phyloP scores from a whole-genome alignment of 2,113 vertebrate species.

The Hemiprocne comata region DNA sequence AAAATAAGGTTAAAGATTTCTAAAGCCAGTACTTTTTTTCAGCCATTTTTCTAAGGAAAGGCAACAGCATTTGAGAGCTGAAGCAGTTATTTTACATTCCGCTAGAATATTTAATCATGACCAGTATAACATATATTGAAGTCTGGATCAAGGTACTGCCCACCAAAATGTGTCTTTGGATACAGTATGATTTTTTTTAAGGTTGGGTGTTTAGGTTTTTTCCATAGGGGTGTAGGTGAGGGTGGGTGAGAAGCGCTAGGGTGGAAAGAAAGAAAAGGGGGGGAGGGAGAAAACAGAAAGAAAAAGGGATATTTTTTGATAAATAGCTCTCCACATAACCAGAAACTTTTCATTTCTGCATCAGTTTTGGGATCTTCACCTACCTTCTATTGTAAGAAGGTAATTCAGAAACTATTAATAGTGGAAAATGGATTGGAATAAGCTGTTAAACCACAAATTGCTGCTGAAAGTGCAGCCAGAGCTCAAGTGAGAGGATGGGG shows the following conservation, averaged over 20 bases:
- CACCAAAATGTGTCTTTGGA: not conserved
- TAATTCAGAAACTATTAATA: not conserved
- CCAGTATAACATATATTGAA: not conserved
- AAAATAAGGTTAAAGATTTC: not conserved
- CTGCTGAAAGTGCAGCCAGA: not conserved
- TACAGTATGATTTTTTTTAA: not conserved
- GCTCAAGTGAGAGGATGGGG: not conserved
- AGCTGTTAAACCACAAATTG: not conserved
- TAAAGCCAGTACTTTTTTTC: not conserved
- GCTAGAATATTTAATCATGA: slow-evolving; percentile 20
- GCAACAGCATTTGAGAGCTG: not conserved
- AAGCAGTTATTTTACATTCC: not conserved
- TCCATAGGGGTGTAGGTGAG: not conserved
- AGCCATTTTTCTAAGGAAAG: slow-evolving; percentile 8
- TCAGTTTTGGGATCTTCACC: not conserved
- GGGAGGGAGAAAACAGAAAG: not conserved
- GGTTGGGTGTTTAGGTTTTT: not conserved
- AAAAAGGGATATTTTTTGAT: not conserved
- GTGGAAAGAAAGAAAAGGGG: not conserved
- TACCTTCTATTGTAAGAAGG: not conserved
- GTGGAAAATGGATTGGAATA: not conserved
- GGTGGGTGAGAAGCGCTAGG: not conserved
- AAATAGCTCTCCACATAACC: not conserved
- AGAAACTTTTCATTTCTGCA: not conserved
- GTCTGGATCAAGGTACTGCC: not conserved